These are phyloP conservation scores for Lacanobia oleracea DNA, from an alignment of 2,888 invertebrate genomes.

Conservation along the genomic window DNA sequence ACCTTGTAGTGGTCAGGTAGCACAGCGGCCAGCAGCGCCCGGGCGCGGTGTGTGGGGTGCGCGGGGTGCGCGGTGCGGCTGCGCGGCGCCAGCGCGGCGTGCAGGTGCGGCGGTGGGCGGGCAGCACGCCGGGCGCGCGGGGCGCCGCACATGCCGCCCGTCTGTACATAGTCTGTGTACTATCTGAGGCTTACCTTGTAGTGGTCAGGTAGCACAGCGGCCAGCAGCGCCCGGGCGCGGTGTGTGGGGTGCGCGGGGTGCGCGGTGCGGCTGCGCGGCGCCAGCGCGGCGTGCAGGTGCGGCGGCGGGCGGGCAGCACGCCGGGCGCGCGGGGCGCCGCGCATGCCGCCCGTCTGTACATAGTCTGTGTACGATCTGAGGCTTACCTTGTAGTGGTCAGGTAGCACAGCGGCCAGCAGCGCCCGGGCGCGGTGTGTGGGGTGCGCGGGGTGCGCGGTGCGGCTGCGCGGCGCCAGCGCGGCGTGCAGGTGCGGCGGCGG, in stretches of 20 bases:
- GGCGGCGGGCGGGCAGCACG: slow-evolving; percentile 79
- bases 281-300: slow-evolving; percentile 78
- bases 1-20: slow-evolving; percentile 50
- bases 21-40: slow-evolving; percentile 42
- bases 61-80: slow-evolving; percentile 9
- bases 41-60: slow-evolving; percentile 67
- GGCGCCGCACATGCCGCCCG: slow-evolving; percentile 98
- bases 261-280: slow-evolving; percentile 21
- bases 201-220: slow-evolving; percentile 42
- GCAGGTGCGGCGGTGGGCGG: slow-evolving; percentile 66
- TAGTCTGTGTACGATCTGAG: too few relatives aligned
- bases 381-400: slow-evolving; percentile 48
- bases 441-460: slow-evolving; percentile 10
- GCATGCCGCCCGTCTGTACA: slow-evolving; percentile 66
- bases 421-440: slow-evolving; percentile 68
- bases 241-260: slow-evolving; percentile 24
- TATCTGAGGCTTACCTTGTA: slow-evolving; percentile 31
- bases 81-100: slow-evolving; percentile 73
- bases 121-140: slow-evolving; percentile 95
- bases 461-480: slow-evolving; percentile 78
- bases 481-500: slow-evolving; percentile 79
- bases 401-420: slow-evolving; percentile 40
- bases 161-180: slow-evolving; percentile 75
- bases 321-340: slow-evolving; percentile 85
- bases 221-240: slow-evolving; percentile 69